Percentiles rank a stretch among this genome's conserved stretches.
phyloP scores from a whole-genome alignment of 2,888 invertebrate species.

The Epiperipatus broadwayi region DNA sequence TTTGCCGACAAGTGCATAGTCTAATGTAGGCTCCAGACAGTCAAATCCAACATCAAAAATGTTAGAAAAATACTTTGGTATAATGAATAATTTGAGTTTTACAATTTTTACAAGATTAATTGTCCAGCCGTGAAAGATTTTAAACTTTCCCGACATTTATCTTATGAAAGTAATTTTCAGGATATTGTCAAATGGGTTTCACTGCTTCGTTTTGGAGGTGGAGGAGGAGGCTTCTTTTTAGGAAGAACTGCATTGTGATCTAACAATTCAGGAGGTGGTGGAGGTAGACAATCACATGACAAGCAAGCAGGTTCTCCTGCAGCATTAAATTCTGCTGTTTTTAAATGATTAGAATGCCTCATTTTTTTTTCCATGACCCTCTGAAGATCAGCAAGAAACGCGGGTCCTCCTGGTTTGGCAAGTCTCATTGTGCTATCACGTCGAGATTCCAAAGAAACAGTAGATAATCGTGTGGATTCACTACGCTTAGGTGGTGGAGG shows the following conservation, averaged over 20 bases:
- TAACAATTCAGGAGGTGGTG: constrained; percentile 14
- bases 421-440: constrained; percentile 11
- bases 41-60: too few relatives aligned
- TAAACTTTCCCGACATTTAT: too few relatives aligned
- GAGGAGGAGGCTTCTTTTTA: constrained; percentile 56
- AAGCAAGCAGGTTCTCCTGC: too few relatives aligned
- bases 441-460: constrained; percentile 17
- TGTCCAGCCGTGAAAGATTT: too few relatives aligned
- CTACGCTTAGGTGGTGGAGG: constrained; percentile 47
- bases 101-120: too few relatives aligned
- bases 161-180: too few relatives aligned
- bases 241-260: constrained; percentile 5
- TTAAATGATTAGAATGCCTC: constrained; percentile 77
- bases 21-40: too few relatives aligned
- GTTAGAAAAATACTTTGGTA: too few relatives aligned
- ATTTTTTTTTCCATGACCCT: constrained; percentile 72
- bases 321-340: too few relatives aligned
- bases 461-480: constrained; percentile 47
- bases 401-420: constrained; percentile 28
- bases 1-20: too few relatives aligned
- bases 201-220: constrained; percentile 71
- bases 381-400: constrained; percentile 69
- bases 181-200: constrained; percentile 57
- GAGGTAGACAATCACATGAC: constrained; percentile 7
- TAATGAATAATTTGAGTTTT: too few relatives aligned